Percentiles rank a stretch among this genome's conserved stretches.
phyloP scores from a whole-genome alignment of 2,888 invertebrate genomes.

The Eubasilissa splendida region DNA sequence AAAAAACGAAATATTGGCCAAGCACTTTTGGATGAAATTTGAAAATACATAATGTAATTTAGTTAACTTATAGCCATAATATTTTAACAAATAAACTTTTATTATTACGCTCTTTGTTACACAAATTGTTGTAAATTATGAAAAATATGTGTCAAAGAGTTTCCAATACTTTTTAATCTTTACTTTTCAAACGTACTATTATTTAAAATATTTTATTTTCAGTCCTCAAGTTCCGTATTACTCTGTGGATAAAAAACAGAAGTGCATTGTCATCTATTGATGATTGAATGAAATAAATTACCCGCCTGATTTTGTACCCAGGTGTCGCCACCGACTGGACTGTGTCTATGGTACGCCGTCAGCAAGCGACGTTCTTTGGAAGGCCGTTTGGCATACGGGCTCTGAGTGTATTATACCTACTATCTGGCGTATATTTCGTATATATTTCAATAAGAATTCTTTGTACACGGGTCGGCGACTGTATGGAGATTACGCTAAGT shows the following conservation, averaged over 20 bases:
- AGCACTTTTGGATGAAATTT: too few species aligned
- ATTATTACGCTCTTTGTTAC: too few species aligned
- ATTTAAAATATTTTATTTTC: background rate
- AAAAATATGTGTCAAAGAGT: too few species aligned
- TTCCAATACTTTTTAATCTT: too few species aligned
- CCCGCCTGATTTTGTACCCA: conserved; percentile 21
- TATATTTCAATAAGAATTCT: conserved; percentile 39
- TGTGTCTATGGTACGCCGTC: conserved; percentile 41
- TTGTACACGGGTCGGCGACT: conserved; percentile 44
- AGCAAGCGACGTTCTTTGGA: conserved; percentile 16
- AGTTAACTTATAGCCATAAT: too few species aligned
- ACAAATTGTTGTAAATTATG: too few species aligned
- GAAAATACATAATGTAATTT: too few species aligned
- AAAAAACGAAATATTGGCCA: too few species aligned
- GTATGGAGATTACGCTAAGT: conserved; percentile 36
- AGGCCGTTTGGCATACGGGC: conserved; percentile 41
- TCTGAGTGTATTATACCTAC: conserved; percentile 27
- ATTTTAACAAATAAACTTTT: too few species aligned
- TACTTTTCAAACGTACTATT: background rate
- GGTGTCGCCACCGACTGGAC: conserved; percentile 46
- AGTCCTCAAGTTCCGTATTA: background rate
- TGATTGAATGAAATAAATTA: conserved; percentile 28
- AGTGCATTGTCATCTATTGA: conserved; percentile 39
- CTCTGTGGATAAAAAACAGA: background rate
- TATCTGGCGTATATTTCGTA: conserved; percentile 26